These are phyloP conservation scores for Ranitomeya variabilis DNA, from an alignment of 2,113 vertebrate species.

Conservation along the genomic window DNA sequence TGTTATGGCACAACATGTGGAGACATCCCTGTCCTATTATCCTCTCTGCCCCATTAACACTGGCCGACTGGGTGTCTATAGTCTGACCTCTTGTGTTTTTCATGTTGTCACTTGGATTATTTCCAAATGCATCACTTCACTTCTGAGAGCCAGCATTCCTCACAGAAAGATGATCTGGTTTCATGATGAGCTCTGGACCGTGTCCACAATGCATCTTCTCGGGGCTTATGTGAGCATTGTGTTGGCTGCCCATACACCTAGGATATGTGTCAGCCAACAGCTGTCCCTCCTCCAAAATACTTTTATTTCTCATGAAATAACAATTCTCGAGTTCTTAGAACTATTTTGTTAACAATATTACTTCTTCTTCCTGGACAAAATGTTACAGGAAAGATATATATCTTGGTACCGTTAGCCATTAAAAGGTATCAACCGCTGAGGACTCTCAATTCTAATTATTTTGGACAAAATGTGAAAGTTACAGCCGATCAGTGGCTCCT, in stretches of 20 bases:
- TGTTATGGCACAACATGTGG: slow-evolving; percentile 31
- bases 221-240: background rate
- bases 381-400: too few species aligned
- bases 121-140: slow-evolving; percentile 59
- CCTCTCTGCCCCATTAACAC: slow-evolving; percentile 40
- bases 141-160: background rate
- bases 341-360: too few species aligned
- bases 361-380: too few species aligned
- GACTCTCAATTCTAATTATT: too few species aligned
- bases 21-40: slow-evolving; percentile 41
- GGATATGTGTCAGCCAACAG: too few species aligned
- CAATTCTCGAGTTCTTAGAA: too few species aligned
- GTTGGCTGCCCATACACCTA: background rate
- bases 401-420: too few species aligned
- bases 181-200: background rate
- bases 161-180: background rate
- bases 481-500: too few species aligned
- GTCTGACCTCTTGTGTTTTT: slow-evolving; percentile 33
- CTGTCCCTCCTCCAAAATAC: too few species aligned
- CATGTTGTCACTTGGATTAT: slow-evolving; percentile 54
- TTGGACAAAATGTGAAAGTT: too few species aligned
- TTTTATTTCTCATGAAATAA: too few species aligned
- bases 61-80: background rate
- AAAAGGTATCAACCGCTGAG: too few species aligned
- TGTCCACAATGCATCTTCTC: background rate